Evolutionary conservation across 2,113 vertebrate species (phyloP).

Genomic region (Anguilla rostrata): DNA sequence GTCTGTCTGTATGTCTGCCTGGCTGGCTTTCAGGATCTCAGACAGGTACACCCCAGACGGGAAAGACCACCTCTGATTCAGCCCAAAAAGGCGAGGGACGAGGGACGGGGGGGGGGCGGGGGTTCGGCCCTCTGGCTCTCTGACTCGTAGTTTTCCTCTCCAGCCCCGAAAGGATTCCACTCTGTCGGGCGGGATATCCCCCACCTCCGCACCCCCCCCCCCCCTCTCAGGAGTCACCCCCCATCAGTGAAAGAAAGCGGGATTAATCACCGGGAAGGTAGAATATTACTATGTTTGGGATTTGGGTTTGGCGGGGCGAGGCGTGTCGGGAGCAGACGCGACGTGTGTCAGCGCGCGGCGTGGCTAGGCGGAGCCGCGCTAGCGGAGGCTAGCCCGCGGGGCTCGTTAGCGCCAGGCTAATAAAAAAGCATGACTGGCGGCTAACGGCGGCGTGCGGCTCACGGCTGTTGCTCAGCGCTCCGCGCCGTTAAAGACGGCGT

Average conservation of each 20-base stretch:
- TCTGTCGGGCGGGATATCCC: not conserved
- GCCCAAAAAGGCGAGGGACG: not conserved
- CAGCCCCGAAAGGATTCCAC: not conserved
- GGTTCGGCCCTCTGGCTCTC: not conserved
- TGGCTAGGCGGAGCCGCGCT: not conserved
- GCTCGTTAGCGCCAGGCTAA: not conserved
- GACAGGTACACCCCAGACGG: not conserved
- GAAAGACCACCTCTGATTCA: not conserved
- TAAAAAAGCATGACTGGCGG: not conserved
- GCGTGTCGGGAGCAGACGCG: not conserved
- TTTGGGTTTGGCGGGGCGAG: no score
- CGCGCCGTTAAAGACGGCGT: not conserved
- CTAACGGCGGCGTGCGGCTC: not conserved
- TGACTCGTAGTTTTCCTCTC: not conserved
- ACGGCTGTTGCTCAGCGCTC: not conserved
- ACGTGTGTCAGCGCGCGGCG: conserved; percentile 10
- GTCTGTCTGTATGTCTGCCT: not conserved
- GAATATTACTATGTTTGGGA: conserved; percentile 19
- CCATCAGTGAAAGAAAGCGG: not conserved
- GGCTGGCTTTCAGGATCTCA: not conserved
- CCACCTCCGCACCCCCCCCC: not conserved
- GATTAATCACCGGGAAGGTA: not conserved
- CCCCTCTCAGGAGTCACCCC: not conserved
- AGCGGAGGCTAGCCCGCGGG: not conserved
- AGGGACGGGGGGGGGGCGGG: no score